Base-by-base conservation (phyloP, 2,797 vertebrate genomes). In the Coranthus polyacanthus region DNA sequence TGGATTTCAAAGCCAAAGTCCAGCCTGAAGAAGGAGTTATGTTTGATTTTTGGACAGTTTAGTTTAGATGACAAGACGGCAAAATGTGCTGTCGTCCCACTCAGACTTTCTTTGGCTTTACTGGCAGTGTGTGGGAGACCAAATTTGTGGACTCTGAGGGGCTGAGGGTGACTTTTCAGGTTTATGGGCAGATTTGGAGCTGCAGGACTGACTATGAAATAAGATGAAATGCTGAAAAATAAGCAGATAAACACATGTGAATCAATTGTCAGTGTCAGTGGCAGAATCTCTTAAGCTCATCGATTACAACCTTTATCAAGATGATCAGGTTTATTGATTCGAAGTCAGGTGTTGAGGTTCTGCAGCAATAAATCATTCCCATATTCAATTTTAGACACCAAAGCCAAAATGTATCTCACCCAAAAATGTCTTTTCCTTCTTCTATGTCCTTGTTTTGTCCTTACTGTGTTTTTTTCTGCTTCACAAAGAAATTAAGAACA, bases 391-490 rank as follows among this genome's bases (percentile, higher is more conserved):
- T 64, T 46, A 63, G 24, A 57, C 47, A 62, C 3, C 13, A 60
- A 55, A 12, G 21, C 53, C 45, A 57, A 56, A 68, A 63, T 69
- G 43, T 57, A 52, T 83, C 64, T 22, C 2, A 63, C 43, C 37
- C 12, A 2, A 58, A 62, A 46, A 37, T 50, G 55, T 44, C 60
- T 61, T 64, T 46, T 44, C 69, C 62, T 61, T 41, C 47, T 65
- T 45, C 22, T 3, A 3, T 36, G 70, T 83, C 71, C 78, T 81
- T 63, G 65, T 68, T 62, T 81, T 41, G 71, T 77, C 79, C 76
- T 56, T 34, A 0, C 41, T 15, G 34, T 37, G 38, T 38, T 37
- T 72, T 60, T 57, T 55, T 45, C 20, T 52, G 38, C 45, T 42
- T 79, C 29, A 46, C 12, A 13, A 59, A 39, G 22, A 79, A 65